These are phyloP conservation scores for Podocnemis expansa DNA, from an alignment of 2,113 vertebrate species.

Conservation along the genomic window DNA sequence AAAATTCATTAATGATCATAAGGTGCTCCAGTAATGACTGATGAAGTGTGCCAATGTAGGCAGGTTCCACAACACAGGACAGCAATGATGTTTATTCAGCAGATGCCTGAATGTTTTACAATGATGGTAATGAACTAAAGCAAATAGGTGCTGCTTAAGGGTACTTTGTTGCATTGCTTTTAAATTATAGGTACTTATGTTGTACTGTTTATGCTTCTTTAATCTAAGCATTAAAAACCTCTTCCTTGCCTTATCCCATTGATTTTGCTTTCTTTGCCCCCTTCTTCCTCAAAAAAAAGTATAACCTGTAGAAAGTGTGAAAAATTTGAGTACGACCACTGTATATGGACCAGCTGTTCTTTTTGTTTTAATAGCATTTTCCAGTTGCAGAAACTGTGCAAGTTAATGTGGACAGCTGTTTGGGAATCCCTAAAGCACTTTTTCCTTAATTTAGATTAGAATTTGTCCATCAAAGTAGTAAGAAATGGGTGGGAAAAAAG, in stretches of 20 bases:
- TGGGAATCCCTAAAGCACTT: fast-evolving
- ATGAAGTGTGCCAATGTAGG: background rate
- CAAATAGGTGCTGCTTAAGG: background rate
- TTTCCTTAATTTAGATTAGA: background rate
- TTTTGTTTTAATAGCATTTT: background rate
- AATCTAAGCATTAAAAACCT: background rate
- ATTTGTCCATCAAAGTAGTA: background rate
- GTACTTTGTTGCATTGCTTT: background rate
- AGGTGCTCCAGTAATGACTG: background rate
- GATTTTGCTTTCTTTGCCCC: background rate
- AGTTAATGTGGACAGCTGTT: background rate
- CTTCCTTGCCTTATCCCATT: background rate
- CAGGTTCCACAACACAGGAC: background rate
- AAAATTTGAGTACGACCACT: background rate
- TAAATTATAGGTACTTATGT: background rate
- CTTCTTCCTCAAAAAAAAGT: background rate
- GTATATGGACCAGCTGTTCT: background rate
- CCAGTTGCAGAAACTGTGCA: background rate
- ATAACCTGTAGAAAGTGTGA: background rate
- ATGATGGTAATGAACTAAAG: background rate
- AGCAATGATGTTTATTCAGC: background rate
- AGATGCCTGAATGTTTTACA: background rate
- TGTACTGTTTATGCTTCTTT: background rate
- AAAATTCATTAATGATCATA: background rate
- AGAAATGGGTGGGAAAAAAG: background rate